A percentile compares a stretch with the other conserved stretches of the same genome.
phyloP scores from a whole-genome alignment of 2,888 invertebrate species.

The Drosophila mulleri region DNA sequence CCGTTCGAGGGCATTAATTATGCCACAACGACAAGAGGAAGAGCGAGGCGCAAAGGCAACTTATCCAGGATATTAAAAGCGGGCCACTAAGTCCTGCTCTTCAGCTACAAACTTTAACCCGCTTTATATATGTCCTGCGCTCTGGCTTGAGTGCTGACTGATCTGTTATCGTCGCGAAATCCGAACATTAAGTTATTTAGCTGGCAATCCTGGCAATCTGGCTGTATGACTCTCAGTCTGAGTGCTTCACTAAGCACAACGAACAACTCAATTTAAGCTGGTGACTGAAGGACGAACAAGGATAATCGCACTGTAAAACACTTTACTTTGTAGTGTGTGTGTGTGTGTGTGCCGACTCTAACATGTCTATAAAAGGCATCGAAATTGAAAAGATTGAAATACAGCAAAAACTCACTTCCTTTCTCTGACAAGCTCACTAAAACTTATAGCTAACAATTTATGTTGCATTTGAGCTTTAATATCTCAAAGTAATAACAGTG shows the following conservation, averaged over 20 bases:
- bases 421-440: slow-evolving; percentile 12
- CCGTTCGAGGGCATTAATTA: slow-evolving; percentile 70
- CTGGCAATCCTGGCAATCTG: slow-evolving; percentile 56
- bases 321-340: slow-evolving; percentile 7
- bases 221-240: slow-evolving; percentile 12
- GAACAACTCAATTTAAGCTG: slow-evolving; percentile 53
- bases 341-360: slow-evolving; percentile 7
- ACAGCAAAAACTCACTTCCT: slow-evolving; percentile 20
- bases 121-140: slow-evolving; percentile 7
- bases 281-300: slow-evolving; percentile 48
- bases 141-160: slow-evolving; percentile 17
- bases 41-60: slow-evolving; percentile 34
- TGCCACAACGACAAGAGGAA: slow-evolving; percentile 40
- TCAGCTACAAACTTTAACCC: slow-evolving; percentile 29
- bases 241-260: slow-evolving; percentile 23
- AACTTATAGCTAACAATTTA: slow-evolving; percentile 58
- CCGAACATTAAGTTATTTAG: slow-evolving; percentile 70
- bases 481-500: slow-evolving; percentile 18
- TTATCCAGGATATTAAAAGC: slow-evolving; percentile 50
- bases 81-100: slow-evolving; percentile 21
- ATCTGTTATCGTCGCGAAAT: slow-evolving; percentile 58
- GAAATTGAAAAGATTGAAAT: slow-evolving; percentile 48
- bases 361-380: slow-evolving; percentile 57
- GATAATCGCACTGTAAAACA: slow-evolving; percentile 44
- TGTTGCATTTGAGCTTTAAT: slow-evolving; percentile 48